Evolutionary conservation across 2,113 vertebrate genomes (phyloP), one percentile per base, ranked within the genome.

Genomic region (Odocoileus hemionus): DNA sequence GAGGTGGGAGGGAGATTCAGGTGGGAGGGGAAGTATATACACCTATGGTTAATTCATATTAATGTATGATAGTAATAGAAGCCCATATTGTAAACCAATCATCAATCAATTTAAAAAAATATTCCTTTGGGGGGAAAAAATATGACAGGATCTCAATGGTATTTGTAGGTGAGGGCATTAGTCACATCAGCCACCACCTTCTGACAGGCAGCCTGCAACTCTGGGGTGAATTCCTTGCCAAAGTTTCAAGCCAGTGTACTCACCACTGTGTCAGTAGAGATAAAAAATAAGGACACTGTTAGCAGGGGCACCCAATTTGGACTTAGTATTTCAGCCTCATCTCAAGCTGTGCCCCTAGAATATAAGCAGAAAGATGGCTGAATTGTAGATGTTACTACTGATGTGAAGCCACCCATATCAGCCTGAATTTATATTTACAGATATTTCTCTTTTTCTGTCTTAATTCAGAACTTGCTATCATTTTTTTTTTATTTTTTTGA

Each of bases 181-280:
- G 99, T 99, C n/a, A 99, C 99, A 54, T 98, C 99, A 2, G 98
- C 19, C 87, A 99, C 95, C 98, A 99, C 99, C 98, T 99, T 99
- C 97, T 99, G 99, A 74, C 89, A 99, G 86, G 98, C 85, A 7
- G 98, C 98, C 97, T 99, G 99, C 7, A 61, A 11, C 0, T 97
- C 76, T 0, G 99, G 97, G 12, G 79, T 98, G 99, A 99, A 99
- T 0, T 96, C 93, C 25, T 39, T 47, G 47, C 98, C 96, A 26
- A 99, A 86, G 76, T 99, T 98, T 36, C 86, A 28, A 0, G 99
- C 98, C 95, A 99, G 45, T 50, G 99, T 98, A 8, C 99, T 90
- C 89, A 99, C 95, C 58, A 99, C 99, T 99, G 97, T 0, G 86
- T 95, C 80, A 36, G 52, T 61, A 92, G 47, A 95, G 21, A 93